Percentiles rank a stretch among this genome's conserved stretches.
Evolutionary conservation across 2,888 invertebrate species (phyloP).

Genomic region (Sipunculus nudus): DNA sequence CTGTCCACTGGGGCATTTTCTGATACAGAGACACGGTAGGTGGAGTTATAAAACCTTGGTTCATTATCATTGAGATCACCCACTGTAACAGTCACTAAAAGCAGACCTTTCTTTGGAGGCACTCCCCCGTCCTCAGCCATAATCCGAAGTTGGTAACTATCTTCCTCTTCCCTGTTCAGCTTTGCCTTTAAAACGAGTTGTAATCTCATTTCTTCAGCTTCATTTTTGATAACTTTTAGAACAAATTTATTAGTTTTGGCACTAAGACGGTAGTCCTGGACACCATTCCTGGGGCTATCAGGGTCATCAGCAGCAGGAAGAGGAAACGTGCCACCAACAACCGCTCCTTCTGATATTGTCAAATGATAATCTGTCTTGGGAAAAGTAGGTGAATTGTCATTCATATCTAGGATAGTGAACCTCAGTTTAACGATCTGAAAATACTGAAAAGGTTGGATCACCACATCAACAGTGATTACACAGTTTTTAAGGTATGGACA

Average conservation of each 20-base stretch:
- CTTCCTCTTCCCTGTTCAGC: slow-evolving; percentile 33
- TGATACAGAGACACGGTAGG: slow-evolving; percentile 29
- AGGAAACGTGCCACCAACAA: too few relatives aligned
- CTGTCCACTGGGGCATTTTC: slow-evolving; percentile 26
- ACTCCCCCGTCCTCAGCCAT: slow-evolving; percentile 90
- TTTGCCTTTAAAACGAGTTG: slow-evolving; percentile 16
- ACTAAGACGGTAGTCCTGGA: too few relatives aligned
- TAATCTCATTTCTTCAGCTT: slow-evolving; percentile 26
- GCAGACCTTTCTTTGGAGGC: slow-evolving; percentile 36
- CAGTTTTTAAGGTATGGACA: too few relatives aligned
- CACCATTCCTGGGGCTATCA: too few relatives aligned
- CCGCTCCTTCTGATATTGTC: too few relatives aligned
- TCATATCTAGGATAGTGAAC: too few relatives aligned
- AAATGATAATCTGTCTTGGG: too few relatives aligned
- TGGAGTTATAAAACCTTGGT: slow-evolving; percentile 30
- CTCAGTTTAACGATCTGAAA: too few relatives aligned
- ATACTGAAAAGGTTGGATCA: too few relatives aligned
- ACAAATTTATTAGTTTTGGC: neutral
- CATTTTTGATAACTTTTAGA: slow-evolving; percentile 9
- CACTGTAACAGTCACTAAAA: slow-evolving; percentile 31
- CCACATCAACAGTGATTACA: too few relatives aligned
- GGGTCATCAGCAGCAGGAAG: too few relatives aligned
- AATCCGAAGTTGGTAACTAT: slow-evolving; percentile 77
- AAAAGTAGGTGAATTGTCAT: too few relatives aligned
- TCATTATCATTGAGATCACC: slow-evolving; percentile 38